A percentile compares a stretch with the other conserved stretches of the same genome.
Evolutionary conservation across 2,113 vertebrate genomes (phyloP).

Genomic region (Deroptyus accipitrinus): DNA sequence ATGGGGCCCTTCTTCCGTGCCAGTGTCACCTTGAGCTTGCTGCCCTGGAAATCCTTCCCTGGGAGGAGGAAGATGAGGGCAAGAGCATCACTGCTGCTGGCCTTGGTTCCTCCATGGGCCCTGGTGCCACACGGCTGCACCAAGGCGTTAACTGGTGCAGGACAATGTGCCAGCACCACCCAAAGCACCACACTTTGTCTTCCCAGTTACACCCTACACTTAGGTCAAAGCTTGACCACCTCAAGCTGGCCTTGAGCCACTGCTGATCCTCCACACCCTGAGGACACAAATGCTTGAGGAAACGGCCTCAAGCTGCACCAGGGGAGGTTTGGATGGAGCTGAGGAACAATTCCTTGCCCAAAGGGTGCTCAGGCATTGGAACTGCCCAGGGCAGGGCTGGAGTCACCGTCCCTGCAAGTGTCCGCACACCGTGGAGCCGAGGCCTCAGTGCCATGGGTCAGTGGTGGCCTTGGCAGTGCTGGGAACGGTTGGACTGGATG

Average conservation of each 20-base stretch:
- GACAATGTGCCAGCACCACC: background rate
- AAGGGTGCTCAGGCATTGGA: background rate
- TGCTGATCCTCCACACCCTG: fast-evolving
- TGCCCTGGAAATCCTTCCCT: conserved; percentile 92
- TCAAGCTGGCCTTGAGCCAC: fast-evolving
- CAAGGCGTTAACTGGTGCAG: background rate
- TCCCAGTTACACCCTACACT: background rate
- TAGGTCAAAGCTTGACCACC: background rate
- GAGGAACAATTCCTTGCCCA: background rate
- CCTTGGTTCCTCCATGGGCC: fast-evolving
- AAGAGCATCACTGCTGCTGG: fast-evolving
- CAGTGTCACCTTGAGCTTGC: conserved; percentile 88
- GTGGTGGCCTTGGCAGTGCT: background rate
- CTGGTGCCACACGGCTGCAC: fast-evolving
- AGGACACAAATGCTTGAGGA: background rate
- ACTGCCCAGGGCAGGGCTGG: background rate
- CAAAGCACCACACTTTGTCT: fast-evolving
- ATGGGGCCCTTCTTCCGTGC: conserved; percentile 89
- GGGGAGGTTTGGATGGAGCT: background rate
- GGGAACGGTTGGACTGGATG: background rate
- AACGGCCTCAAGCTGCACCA: background rate
- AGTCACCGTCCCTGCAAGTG: background rate
- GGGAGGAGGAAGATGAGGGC: background rate
- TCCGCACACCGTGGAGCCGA: fast-evolving
- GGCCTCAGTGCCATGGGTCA: background rate